A percentile compares a stretch with the other conserved stretches of the same genome.
Evolutionary conservation across 2,113 vertebrate genomes (phyloP).

Genomic region (Alosa alosa): DNA sequence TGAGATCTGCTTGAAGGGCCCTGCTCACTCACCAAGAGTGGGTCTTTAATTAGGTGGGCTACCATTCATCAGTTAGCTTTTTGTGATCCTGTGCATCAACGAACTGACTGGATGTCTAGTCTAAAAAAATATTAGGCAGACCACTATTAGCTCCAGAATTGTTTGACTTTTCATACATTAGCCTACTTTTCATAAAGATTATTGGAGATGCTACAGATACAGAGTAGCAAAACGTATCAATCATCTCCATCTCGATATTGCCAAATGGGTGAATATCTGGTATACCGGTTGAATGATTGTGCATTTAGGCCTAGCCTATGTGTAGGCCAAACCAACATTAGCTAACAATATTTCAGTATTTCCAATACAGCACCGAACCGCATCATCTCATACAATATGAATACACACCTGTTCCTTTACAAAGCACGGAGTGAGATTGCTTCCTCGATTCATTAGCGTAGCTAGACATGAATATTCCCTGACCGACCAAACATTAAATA

Average conservation of each 20-base stretch:
- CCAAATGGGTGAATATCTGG: neutral
- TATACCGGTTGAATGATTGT: neutral
- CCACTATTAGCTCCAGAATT: neutral
- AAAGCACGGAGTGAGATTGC: neutral
- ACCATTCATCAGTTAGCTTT: slow-evolving; percentile 30
- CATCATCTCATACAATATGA: neutral
- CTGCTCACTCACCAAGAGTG: slow-evolving; percentile 16
- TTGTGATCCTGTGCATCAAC: slow-evolving; percentile 9
- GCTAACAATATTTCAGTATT: neutral
- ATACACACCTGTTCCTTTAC: neutral
- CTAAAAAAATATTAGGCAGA: neutral
- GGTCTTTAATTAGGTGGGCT: neutral
- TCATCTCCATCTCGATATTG: neutral
- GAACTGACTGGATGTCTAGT: neutral
- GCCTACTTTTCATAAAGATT: neutral
- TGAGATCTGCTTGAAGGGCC: slow-evolving; percentile 29
- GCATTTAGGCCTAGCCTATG: slow-evolving; percentile 8
- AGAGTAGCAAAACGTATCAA: neutral
- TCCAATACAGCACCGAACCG: neutral
- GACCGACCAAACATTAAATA: neutral
- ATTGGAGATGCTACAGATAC: neutral
- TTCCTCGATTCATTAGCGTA: neutral
- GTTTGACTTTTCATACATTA: neutral
- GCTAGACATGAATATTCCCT: neutral
- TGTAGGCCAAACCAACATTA: neutral